Base-by-base conservation (phyloP, 1,140 invertebrate genomes). In the Eumeta japonica region DNA sequence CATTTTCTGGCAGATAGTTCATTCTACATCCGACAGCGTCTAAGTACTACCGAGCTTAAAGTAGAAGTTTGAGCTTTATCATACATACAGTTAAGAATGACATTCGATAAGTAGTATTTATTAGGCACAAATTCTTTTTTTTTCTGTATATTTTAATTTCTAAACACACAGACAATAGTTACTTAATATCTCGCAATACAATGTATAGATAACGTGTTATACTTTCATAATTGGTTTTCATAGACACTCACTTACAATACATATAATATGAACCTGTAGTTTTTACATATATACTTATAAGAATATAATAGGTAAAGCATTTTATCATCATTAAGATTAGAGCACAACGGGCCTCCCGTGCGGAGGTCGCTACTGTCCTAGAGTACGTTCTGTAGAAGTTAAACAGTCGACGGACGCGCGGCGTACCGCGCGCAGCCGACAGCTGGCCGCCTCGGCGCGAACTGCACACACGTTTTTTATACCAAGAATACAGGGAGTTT, bases 291-390 rank as follows among this genome's bases (percentile, higher is more conserved):
- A 74, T 59, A 66, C 63, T 70, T 74, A 74, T 66, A 74, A 74
- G 70, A 74, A 74, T 74, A 74, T 66, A 73, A 61, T 59, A 66
- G 58, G 66, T 70, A 71, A 74, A 74, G 70, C 70, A 74, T 74
- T 71, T 68, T 66, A 50, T 61, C 62, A 7, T 53, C 55, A 58
- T 55, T 58, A 53, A 41, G 44, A 57, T 55, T 63, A 59, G 52
- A 73, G 60, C 63, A 71, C 60, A 70, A 66, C 55, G 58, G 55
- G 66, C 59, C 65, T 58, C 58, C 46, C 62, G 52, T 32, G 48
- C n/a, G n/a, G n/a, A n/a, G n/a, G n/a, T n/a, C n/a, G n/a, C n/a
- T n/a, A n/a, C n/a, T n/a, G n/a, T n/a, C n/a, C n/a, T n/a, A n/a
- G n/a, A n/a, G n/a, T n/a, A n/a, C n/a, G n/a, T n/a, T n/a, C n/a